Percentiles rank a stretch among this genome's conserved stretches.
Conservation (phyloP, 2,888 invertebrate genomes). For the Perdita meconis region DNA sequence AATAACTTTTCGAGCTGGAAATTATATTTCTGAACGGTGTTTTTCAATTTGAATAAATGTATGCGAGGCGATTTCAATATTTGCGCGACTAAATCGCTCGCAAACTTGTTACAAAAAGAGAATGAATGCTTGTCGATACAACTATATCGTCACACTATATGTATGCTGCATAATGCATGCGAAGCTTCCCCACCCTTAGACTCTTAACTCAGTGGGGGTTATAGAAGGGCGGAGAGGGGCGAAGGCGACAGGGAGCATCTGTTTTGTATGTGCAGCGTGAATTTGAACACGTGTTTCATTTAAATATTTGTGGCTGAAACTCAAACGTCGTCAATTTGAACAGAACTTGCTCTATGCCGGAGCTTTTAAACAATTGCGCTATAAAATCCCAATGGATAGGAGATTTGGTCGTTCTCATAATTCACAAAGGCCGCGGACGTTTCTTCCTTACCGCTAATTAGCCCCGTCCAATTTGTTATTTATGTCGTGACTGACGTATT, state of each 20-base stretch:
- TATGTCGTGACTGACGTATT: background rate
- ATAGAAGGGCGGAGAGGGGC: background rate
- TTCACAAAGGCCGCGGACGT: background rate
- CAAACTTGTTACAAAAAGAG: slow-evolving; percentile 27
- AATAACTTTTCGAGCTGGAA: background rate
- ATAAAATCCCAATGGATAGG: slow-evolving; percentile 3
- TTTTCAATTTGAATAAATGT: slow-evolving; percentile 2
- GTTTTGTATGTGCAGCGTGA: slow-evolving; percentile 75
- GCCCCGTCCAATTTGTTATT: background rate
- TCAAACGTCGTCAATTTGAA: slow-evolving; percentile 65
- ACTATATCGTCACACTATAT: slow-evolving; percentile 14
- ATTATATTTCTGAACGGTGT: background rate
- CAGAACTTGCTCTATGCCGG: slow-evolving; percentile 29
- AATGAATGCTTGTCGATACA: slow-evolving; percentile 27
- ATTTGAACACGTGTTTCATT: slow-evolving; percentile 77
- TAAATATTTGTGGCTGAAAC: slow-evolving; percentile 74
- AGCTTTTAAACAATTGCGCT: slow-evolving; percentile 10
- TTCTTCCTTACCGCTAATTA: background rate
- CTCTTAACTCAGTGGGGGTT: slow-evolving; percentile 12
- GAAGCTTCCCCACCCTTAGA: background rate
- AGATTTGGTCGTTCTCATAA: background rate
- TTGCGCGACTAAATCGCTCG: slow-evolving; percentile 29
- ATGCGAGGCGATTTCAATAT: slow-evolving; percentile 51
- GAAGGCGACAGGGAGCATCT: slow-evolving; percentile 54
- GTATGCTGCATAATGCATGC: slow-evolving; percentile 52